Conservation (phyloP, 1,140 invertebrate species). For the Neodiprion virginianus region DNA sequence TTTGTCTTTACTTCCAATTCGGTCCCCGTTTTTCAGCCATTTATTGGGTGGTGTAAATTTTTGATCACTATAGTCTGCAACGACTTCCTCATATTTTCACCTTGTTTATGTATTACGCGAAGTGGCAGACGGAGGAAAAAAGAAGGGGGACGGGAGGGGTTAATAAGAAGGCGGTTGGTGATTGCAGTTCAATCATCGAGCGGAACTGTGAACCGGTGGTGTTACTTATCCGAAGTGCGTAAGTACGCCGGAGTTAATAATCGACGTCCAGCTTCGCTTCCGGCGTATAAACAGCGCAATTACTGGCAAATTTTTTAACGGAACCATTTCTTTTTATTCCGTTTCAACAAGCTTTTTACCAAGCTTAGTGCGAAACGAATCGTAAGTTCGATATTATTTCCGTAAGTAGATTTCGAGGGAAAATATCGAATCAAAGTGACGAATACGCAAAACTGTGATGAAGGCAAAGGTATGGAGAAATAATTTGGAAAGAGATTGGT, state of each 20-base stretch:
- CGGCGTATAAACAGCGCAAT: slow-evolving; percentile 25
- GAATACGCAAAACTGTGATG: too few relatives aligned
- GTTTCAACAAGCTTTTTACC: neutral
- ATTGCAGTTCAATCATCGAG: slow-evolving; percentile 40
- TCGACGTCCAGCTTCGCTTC: slow-evolving; percentile 25
- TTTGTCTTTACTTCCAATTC: too few relatives aligned
- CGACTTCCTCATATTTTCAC: slow-evolving; percentile 43
- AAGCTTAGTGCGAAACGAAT: neutral
- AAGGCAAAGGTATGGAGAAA: too few relatives aligned
- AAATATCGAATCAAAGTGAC: too few relatives aligned
- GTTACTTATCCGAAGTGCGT: slow-evolving; percentile 13
- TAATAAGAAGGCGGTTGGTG: slow-evolving; percentile 40
- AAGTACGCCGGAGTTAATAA: slow-evolving; percentile 17
- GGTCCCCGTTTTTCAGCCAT: too few relatives aligned
- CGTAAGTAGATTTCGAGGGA: too few relatives aligned
- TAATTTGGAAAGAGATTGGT: too few relatives aligned
- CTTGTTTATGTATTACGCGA: slow-evolving; percentile 42
- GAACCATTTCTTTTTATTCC: slow-evolving; percentile 14
- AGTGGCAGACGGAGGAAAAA: neutral
- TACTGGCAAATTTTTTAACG: slow-evolving; percentile 45
- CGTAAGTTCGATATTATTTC: neutral
- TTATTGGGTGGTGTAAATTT: slow-evolving; percentile 28
- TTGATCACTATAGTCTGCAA: slow-evolving; percentile 36
- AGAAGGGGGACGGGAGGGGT: slow-evolving; percentile 15
- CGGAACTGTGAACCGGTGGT: slow-evolving; percentile 39